phyloP scores from a whole-genome alignment of 1,140 invertebrate species.

The Heliothis virescens region DNA sequence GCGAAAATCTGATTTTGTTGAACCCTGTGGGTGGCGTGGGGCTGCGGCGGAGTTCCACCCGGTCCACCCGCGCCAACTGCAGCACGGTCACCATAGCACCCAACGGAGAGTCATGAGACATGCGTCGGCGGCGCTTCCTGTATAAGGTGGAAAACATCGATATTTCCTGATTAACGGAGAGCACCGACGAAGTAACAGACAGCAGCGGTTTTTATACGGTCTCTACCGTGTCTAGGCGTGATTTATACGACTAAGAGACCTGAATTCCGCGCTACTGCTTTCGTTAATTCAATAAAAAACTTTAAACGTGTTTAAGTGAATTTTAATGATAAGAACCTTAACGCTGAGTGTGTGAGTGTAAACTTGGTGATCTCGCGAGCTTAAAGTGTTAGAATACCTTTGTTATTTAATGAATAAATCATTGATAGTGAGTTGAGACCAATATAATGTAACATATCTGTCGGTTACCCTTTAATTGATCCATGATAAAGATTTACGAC shows the following conservation, averaged over 20 bases:
- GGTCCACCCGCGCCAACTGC: constrained; percentile 84
- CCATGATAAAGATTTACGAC: constrained; percentile 6
- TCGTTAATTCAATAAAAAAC: background rate
- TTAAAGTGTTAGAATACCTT: constrained; percentile 51
- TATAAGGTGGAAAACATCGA: constrained; percentile 79
- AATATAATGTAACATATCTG: constrained; percentile 34
- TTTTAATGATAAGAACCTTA: background rate
- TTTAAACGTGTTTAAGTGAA: constrained; percentile 1
- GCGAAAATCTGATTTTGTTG: constrained; percentile 78
- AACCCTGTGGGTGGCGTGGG: constrained; percentile 78
- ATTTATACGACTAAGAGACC: constrained; percentile 75
- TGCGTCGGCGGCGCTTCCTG: constrained; percentile 74
- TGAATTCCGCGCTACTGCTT: background rate
- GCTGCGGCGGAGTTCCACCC: constrained; percentile 80
- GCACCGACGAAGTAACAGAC: constrained; percentile 81
- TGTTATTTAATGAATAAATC: constrained; percentile 39
- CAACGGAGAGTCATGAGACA: constrained; percentile 84
- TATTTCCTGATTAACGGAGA: constrained; percentile 84
- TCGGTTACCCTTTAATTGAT: constrained; percentile 22
- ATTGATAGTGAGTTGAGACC: constrained; percentile 32
- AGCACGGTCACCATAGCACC: constrained; percentile 84
- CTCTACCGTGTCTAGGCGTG: constrained; percentile 72
- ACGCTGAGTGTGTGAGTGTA: constrained; percentile 18
- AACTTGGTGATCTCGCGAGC: constrained; percentile 71
- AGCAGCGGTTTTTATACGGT: constrained; percentile 78